Base-by-base conservation (phyloP, 2,888 invertebrate species). In the Eristalis pertinax region DNA sequence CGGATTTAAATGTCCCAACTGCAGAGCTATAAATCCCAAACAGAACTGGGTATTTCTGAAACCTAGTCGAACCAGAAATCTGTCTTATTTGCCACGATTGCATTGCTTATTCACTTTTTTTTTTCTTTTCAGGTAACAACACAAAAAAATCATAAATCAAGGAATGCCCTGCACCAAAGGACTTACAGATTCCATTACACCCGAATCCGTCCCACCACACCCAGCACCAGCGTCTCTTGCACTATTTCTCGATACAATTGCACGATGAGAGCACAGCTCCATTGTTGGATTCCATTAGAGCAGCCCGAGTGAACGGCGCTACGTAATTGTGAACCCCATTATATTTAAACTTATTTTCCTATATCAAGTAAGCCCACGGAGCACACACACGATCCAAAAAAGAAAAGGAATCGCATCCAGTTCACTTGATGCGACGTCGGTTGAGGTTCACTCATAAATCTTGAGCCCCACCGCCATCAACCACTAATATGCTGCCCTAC, bases 311-410 rank as follows among this genome's bases (percentile, higher is more conserved):
- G 73, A 77, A 56, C 1, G 50, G 50, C 19, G 50, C 50, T 50
- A 50, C 24, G 58, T 79, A 87, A 87, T 87, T 87, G 75, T 83
- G 63, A 67, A 75, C 43, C 78, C 83, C 86, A 86, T 86, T 86
- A 83, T 83, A 75, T 83, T 87, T 83, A 83, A 87, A 83, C 75
- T 87, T 76, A 43, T 83, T 79, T 87, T 83, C 43, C 56, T 62
- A 70, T 72, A 78, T 79, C 74, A 75, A 82, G 82, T 82, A 83
- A 79, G 26, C 56, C 70, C 38, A 67, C 22, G 32, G 32, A 64
- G 4, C 15, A 15, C 22, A 15, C 22, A 60, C 26, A 15, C n/a
- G 26, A 29, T 4, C 15, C 4, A 58, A n/a, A 24, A 4, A 58
- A 32, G 58, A 58, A 56, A 77, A 69, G 70, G 64, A 56, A 86